Percentiles rank a stretch among this genome's conserved stretches.
These are phyloP conservation scores for Nemapogon koenigi DNA, from an alignment of 2,888 invertebrate species.

Conservation along the genomic window DNA sequence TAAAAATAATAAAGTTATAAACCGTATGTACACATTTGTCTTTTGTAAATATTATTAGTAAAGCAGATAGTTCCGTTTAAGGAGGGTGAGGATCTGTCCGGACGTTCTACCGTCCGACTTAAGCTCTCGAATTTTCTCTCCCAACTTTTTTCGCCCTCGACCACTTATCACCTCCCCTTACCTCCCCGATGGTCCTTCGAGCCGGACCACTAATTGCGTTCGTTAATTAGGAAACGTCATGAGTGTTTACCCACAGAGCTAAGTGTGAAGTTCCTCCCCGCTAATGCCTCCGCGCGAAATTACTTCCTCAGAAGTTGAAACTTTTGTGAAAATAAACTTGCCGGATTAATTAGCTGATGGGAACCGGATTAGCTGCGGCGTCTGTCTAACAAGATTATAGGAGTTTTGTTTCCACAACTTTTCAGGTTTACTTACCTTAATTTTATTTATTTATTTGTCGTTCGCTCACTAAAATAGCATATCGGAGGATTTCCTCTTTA, in stretches of 20 bases:
- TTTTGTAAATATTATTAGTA: too few species aligned
- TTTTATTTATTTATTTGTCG: constrained; percentile 39
- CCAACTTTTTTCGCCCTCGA: constrained; percentile 52
- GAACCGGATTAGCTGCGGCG: constrained; percentile 52
- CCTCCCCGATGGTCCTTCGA: constrained; percentile 40
- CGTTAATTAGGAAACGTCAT: constrained; percentile 66
- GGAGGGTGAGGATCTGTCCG: constrained; percentile 14
- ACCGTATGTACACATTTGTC: too few species aligned
- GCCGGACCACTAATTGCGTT: constrained; percentile 62
- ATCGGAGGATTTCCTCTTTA: too few species aligned
- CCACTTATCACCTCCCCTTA: constrained; percentile 46
- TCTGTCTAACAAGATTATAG: constrained; percentile 59
- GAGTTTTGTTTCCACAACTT: constrained; percentile 56
- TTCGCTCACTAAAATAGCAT: background rate
- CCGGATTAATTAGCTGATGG: constrained; percentile 63
- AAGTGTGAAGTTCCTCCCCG: constrained; percentile 59
- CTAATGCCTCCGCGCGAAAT: constrained; percentile 57
- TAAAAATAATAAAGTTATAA: too few species aligned
- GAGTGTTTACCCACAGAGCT: constrained; percentile 62
- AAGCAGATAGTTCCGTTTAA: background rate
- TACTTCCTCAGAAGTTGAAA: constrained; percentile 56
- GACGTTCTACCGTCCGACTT: constrained; percentile 31
- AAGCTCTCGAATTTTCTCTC: constrained; percentile 51
- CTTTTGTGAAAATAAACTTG: constrained; percentile 26
- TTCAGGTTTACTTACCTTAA: constrained; percentile 54